These are phyloP conservation scores for Coreius guichenoti DNA, from an alignment of 2,797 vertebrate genomes.

Conservation along the genomic window DNA sequence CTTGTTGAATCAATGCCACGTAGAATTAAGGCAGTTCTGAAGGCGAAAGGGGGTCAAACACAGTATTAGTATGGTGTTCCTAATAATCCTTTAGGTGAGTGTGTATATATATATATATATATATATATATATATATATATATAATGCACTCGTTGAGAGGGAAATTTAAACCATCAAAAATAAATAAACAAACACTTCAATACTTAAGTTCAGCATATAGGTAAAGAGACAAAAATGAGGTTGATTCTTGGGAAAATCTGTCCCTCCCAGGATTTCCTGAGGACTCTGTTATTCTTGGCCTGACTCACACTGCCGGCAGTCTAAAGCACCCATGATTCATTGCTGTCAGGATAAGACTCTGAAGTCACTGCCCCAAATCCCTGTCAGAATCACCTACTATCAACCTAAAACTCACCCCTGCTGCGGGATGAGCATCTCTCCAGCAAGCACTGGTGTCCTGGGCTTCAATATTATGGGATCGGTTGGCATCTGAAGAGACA, in stretches of 20 bases:
- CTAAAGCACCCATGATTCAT: slow-evolving; percentile 49
- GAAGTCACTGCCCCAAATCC: slow-evolving; percentile 33
- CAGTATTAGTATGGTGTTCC: too few species aligned
- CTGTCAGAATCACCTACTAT: slow-evolving; percentile 44
- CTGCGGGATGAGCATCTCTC: slow-evolving; percentile 30
- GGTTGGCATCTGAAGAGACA: background rate
- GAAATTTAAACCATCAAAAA: background rate
- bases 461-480: background rate
- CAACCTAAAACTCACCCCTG: slow-evolving; percentile 9
- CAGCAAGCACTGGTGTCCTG: slow-evolving; percentile 7
- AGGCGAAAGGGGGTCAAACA: too few species aligned
- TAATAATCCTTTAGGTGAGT: too few species aligned
- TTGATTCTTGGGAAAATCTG: slow-evolving; percentile 27
- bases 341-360: slow-evolving; percentile 33
- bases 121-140: background rate
- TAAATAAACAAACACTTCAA: background rate
- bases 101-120: background rate
- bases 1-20: too few species aligned
- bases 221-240: slow-evolving; percentile 12
- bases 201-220: background rate
- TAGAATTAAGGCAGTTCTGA: too few species aligned
- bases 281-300: slow-evolving; percentile 46
- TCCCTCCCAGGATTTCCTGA: background rate
- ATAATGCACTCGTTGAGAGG: background rate
- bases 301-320: slow-evolving; percentile 35